Conservation (phyloP, 2,888 invertebrate genomes). For the Apotomis betuletana region DNA sequence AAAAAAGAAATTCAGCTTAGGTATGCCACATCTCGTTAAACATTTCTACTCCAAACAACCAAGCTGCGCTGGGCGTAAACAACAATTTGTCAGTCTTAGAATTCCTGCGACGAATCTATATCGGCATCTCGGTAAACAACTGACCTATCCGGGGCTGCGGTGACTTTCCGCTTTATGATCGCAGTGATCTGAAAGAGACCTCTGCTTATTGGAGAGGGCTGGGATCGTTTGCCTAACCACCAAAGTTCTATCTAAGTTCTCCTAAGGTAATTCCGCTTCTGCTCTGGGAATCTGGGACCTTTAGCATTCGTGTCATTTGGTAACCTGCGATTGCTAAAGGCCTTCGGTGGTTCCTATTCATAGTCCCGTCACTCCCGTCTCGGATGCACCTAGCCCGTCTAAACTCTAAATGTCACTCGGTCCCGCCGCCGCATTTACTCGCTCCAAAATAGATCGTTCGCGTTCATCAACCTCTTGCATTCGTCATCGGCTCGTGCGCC, state of each 20-base stretch:
- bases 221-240: no score
- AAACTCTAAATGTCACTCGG: slow-evolving; percentile 79
- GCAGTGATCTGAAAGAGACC: background rate
- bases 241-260: no score
- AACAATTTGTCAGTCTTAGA: slow-evolving; percentile 22
- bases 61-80: slow-evolving; percentile 23
- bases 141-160: background rate
- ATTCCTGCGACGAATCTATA: slow-evolving; percentile 7
- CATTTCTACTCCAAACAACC: slow-evolving; percentile 36
- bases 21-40: slow-evolving; percentile 35
- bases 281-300: background rate
- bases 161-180: background rate
- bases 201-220: no score
- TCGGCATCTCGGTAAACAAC: background rate
- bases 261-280: no score
- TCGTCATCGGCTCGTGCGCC: slow-evolving; percentile 67
- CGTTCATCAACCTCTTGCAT: slow-evolving; percentile 82
- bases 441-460: slow-evolving; percentile 78
- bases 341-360: slow-evolving; percentile 46
- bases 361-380: slow-evolving; percentile 54
- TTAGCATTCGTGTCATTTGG: background rate
- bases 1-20: background rate
- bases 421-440: slow-evolving; percentile 77
- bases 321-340: slow-evolving; percentile 43
- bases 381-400: slow-evolving; percentile 75